A percentile compares a stretch with the other conserved stretches of the same genome.
These are phyloP conservation scores for Campopleginae sp. DNA, from an alignment of 2,888 invertebrate genomes.

Conservation along the genomic window DNA sequence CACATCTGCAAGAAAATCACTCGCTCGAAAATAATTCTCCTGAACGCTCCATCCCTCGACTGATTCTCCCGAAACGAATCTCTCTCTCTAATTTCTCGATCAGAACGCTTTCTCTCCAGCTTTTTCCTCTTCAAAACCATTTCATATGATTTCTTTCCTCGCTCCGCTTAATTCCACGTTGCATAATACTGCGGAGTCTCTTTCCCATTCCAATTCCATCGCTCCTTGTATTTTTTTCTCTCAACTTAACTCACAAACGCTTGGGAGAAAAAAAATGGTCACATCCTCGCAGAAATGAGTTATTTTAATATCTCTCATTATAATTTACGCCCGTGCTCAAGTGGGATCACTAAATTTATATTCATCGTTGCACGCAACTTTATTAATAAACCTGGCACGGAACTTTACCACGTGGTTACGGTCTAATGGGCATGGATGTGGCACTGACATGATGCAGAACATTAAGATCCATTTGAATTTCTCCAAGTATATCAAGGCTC, in stretches of 20 bases:
- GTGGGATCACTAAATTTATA: constrained; percentile 37
- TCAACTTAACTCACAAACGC: neutral
- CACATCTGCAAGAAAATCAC: neutral
- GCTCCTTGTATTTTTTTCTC: neutral
- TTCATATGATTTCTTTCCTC: neutral
- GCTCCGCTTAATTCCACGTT: neutral
- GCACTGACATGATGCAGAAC: neutral
- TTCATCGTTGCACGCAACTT: constrained; percentile 35
- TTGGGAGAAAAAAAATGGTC: neutral
- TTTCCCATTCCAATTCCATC: too few relatives aligned
- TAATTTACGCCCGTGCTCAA: constrained; percentile 10
- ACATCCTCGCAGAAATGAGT: neutral
- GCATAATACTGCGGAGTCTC: neutral
- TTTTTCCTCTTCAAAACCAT: neutral
- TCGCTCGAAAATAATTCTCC: neutral
- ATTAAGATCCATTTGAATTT: neutral
- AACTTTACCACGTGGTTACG: constrained; percentile 33
- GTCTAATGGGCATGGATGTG: neutral
- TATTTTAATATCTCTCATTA: constrained; percentile 22
- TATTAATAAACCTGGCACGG: constrained; percentile 57
- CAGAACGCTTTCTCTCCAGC: neutral
- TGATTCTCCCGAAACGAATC: neutral
- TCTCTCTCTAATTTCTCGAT: neutral
- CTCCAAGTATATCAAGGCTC: neutral
- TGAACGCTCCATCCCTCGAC: neutral